Conservation (phyloP, 1,140 invertebrate species). For the Thalassaphorura encarpata region DNA sequence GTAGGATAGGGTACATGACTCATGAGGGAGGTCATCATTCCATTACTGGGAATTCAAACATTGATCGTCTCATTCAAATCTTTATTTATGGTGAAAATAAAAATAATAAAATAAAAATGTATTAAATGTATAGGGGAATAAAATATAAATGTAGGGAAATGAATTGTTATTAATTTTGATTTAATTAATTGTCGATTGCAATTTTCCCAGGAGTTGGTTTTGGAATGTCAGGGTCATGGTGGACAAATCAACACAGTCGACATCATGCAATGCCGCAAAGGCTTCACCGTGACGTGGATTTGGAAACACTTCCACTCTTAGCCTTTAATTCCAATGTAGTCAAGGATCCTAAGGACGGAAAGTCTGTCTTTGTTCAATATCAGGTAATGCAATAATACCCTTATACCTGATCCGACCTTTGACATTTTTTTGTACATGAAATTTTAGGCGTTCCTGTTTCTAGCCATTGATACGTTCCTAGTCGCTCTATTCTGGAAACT, state of each 20-base stretch:
- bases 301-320: slow-evolving; percentile 3
- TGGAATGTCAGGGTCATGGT: slow-evolving; percentile 11
- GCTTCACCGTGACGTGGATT: slow-evolving; percentile 6
- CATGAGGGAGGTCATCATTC: slow-evolving; percentile 15
- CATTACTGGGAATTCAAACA: slow-evolving; percentile 9
- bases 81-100: slow-evolving; percentile 3
- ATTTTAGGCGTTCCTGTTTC: background rate
- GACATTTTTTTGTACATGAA: background rate
- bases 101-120: too few species aligned
- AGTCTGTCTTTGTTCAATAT: background rate
- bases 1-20: slow-evolving; percentile 1
- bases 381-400: background rate
- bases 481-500: slow-evolving; percentile 7
- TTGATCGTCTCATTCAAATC: slow-evolving; percentile 10
- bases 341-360: slow-evolving; percentile 2
- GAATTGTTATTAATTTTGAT: too few species aligned
- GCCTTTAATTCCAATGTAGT: background rate
- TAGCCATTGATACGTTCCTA: background rate
- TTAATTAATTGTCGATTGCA: too few species aligned
- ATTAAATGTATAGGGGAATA: too few species aligned
- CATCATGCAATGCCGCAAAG: slow-evolving; percentile 20
- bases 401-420: too few species aligned
- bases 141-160: too few species aligned
- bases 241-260: slow-evolving; percentile 5
- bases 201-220: slow-evolving; percentile 1